phyloP scores from a whole-genome alignment of 2,797 vertebrate species.

The Cercopithecus hamlyni region DNA sequence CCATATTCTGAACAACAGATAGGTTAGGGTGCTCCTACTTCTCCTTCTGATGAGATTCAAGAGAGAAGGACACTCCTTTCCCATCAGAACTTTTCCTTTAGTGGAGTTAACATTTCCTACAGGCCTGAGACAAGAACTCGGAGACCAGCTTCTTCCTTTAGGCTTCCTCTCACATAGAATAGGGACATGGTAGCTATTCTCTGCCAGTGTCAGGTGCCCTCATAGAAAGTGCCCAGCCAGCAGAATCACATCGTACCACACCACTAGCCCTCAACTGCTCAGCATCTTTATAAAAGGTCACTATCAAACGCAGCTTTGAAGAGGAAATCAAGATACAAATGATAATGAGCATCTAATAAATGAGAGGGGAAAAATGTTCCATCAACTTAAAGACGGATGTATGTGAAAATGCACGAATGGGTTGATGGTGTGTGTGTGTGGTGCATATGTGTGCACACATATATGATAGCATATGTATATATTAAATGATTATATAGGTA shows the following conservation, averaged over 20 bases:
- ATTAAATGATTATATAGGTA: not conserved
- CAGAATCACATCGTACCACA: not conserved
- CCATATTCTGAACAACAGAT: not conserved
- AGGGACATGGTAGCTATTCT: not conserved
- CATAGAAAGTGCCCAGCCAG: too few species aligned
- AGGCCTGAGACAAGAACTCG: not conserved
- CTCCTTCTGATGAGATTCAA: not conserved
- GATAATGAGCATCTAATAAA: not conserved
- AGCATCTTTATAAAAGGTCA: not conserved
- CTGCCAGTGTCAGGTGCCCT: not conserved
- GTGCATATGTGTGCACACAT: not conserved
- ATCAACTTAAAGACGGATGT: not conserved
- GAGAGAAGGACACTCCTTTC: not conserved
- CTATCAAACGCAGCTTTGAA: not conserved
- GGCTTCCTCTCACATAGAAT: not conserved
- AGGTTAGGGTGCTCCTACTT: not conserved
- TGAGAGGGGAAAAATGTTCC: not conserved
- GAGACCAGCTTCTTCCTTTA: not conserved
- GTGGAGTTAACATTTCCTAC: not conserved
- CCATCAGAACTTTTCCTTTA: not conserved
- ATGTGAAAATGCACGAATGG: not conserved
- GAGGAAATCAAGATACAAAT: not conserved
- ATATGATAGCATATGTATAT: not conserved
- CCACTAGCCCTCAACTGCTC: not conserved
- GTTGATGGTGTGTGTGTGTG: not conserved